Percentiles rank a stretch among this genome's conserved stretches.
These are phyloP conservation scores for Mus spicilegus DNA, from an alignment of 2,113 vertebrate genomes.

Conservation along the genomic window DNA sequence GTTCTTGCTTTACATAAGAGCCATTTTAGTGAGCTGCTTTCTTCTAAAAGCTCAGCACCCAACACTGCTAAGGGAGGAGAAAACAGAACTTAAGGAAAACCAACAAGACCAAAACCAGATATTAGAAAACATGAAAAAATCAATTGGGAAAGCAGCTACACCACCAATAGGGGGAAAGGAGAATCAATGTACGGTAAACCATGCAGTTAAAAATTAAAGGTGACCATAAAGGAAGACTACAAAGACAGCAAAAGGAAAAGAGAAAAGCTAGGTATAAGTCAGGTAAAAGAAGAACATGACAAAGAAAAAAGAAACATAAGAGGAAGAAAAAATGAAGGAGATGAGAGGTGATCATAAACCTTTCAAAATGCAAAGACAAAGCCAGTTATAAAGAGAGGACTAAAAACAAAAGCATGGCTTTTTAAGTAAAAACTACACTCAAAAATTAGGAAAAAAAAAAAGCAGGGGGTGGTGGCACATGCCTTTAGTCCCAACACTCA, in stretches of 20 bases:
- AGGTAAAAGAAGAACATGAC: no score
- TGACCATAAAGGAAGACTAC: not conserved
- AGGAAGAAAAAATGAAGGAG: not conserved
- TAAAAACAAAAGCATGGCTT: not conserved
- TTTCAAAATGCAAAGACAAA: not conserved
- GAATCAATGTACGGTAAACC: no score
- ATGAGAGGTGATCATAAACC: not conserved
- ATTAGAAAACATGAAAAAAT: not conserved
- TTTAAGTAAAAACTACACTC: not conserved
- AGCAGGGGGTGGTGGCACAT: not conserved
- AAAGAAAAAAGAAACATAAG: not conserved
- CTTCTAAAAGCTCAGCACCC: not conserved
- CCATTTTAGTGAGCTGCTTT: not conserved
- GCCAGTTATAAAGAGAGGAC: not conserved
- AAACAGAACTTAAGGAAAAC: not conserved
- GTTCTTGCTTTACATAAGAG: no score
- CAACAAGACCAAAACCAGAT: not conserved
- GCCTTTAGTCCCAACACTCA: not conserved
- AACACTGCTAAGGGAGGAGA: not conserved
- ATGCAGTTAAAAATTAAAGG: not conserved
- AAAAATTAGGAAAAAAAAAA: not conserved
- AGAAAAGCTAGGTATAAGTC: no score
- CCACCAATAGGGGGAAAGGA: not conserved
- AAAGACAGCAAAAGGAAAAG: not conserved
- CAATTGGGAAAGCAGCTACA: not conserved